These are phyloP conservation scores for Amphipoea lucens DNA, from an alignment of 2,888 invertebrate species.

Conservation along the genomic window DNA sequence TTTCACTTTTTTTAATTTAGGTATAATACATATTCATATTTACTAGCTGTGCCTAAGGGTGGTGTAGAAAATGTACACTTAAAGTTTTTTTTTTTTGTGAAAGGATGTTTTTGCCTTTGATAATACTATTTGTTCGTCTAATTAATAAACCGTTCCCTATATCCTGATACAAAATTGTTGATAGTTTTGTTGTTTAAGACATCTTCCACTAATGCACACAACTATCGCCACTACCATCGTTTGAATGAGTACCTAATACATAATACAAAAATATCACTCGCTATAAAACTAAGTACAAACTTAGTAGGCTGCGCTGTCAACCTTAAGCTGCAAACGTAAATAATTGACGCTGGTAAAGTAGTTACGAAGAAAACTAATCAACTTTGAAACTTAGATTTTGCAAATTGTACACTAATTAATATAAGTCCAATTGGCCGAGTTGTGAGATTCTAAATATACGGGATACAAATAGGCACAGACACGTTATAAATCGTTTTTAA, in stretches of 20 bases:
- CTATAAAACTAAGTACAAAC: conserved; percentile 6
- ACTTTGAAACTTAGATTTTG: conserved; percentile 57
- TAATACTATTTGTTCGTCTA: not conserved
- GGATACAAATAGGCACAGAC: not conserved
- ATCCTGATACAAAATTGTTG: not conserved
- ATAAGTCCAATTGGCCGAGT: conserved; percentile 49
- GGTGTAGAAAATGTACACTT: not conserved
- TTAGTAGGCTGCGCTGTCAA: conserved; percentile 10
- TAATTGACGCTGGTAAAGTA: conserved; percentile 48
- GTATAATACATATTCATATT: not conserved
- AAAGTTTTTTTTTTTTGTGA: not conserved
- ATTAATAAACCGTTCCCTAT: not conserved
- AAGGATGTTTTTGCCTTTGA: not conserved
- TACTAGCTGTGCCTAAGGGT: not conserved
- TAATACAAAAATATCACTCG: not conserved
- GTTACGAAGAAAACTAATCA: conserved; percentile 53
- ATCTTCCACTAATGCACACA: not conserved
- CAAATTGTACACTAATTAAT: conserved; percentile 62
- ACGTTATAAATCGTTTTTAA: not conserved
- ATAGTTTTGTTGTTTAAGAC: not conserved
- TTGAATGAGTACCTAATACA: not conserved
- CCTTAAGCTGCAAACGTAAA: conserved; percentile 26
- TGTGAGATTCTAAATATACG: conserved; percentile 40
- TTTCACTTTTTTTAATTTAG: not conserved
- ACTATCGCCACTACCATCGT: not conserved